Evolutionary conservation across 2,797 vertebrate genomes (phyloP).

Genomic region (Pterois miles): DNA sequence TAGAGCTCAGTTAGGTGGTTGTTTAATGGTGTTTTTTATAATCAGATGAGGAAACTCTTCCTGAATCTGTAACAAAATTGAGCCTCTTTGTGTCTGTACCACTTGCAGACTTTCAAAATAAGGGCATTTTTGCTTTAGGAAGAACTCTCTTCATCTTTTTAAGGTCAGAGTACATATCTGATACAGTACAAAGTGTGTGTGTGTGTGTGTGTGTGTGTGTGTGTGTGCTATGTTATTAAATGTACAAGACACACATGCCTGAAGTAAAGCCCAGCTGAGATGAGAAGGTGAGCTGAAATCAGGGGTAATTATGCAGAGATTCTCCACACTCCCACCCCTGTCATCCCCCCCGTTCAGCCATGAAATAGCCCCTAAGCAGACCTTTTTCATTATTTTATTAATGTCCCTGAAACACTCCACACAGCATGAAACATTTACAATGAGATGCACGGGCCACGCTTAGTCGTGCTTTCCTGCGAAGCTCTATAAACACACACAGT

Average conservation of each 20-base stretch:
- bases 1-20: neutral
- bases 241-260: slow-evolving; percentile 7
- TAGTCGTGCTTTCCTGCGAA: slow-evolving; percentile 6
- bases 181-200: neutral
- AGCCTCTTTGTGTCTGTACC: neutral
- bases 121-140: neutral
- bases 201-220: neutral
- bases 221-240: neutral
- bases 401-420: slow-evolving; percentile 23
- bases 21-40: neutral
- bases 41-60: neutral
- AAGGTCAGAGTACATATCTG: neutral
- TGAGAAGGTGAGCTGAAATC: slow-evolving; percentile 25
- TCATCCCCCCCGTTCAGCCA: slow-evolving; percentile 18
- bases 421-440: slow-evolving; percentile 23
- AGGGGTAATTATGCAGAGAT: slow-evolving; percentile 51
- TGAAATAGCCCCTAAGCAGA: slow-evolving; percentile 46
- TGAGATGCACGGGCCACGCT: slow-evolving; percentile 19
- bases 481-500: neutral
- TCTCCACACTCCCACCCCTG: slow-evolving; percentile 31
- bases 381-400: slow-evolving; percentile 35
- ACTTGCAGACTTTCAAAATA: neutral
- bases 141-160: neutral
- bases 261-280: slow-evolving; percentile 13
- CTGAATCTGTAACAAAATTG: neutral